Base-by-base conservation (phyloP, 2,797 vertebrate species). In the Acridotheres tristis region DNA sequence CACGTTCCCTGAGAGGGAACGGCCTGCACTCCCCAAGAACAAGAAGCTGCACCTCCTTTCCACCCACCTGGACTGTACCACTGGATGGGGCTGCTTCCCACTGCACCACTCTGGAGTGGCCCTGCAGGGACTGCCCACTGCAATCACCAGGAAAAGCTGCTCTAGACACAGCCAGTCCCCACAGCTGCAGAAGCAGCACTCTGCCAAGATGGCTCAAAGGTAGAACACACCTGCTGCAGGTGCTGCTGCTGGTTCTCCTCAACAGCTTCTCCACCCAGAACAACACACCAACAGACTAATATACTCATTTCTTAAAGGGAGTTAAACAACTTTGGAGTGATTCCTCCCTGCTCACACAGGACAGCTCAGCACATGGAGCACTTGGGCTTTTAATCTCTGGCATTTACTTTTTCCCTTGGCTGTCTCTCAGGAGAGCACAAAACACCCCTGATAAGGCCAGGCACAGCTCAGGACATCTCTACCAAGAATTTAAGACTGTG, bases 271-370 rank as follows among this genome's bases (percentile, higher is more conserved):
- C 23, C 42, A 25, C 4, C 10, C 55, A 48, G 5, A 61, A 1
- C 34, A 85, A n/a, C 43, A 27, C 47, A 65, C 12, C 62, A 66
- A 5, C 20, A 55, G 9, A 1, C 19, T 7, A 11, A 29, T 1
- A 13, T 0, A 8, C 3, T 13, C 16, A 25, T n/a, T 89, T 29
- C 69, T 66, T 45, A 50, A 42, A 69, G 3, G 3, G 3, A 61
- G 3, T 15, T 23, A 10, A 54, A 42, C 5, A 22, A 2, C 18
- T 47, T 20, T 8, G 17, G 12, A 27, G 7, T 5, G 7, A 5
- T 7, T 65, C 29, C 16, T 38, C 36, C 29, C 43, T 55, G 38
- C 57, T 27, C 30, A 16, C 29, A 11, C 8, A 4, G 42, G 5
- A 51, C 36, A 73, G 26, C 53, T 45, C 16, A 71, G 66, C 66